Conservation (phyloP, 1,140 invertebrate genomes). For the Dysdera silvatica region DNA sequence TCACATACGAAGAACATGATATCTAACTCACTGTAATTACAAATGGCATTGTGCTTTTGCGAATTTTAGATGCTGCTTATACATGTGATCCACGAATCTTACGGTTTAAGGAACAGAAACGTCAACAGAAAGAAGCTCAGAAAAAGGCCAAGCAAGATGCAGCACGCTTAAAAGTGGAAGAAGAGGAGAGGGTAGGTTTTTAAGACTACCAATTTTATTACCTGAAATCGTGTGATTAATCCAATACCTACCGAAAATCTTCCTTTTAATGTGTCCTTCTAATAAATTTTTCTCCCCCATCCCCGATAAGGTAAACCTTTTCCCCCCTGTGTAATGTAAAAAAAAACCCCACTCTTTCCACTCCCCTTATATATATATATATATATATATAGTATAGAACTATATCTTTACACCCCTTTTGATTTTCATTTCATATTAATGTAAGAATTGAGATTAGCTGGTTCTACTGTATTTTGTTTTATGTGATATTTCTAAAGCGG, state of each 20-base stretch:
- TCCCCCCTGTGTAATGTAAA: too few relatives aligned
- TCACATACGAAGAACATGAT: not conserved
- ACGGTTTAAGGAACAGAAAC: constrained; percentile 88
- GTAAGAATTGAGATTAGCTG: constrained; percentile 53
- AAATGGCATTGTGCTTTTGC: not conserved
- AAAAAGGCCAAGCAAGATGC: constrained; percentile 87
- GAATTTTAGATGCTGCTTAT: constrained; percentile 73
- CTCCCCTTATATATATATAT: too few relatives aligned
- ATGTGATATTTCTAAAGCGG: constrained; percentile 4
- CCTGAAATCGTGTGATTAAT: not conserved
- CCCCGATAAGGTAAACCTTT: too few relatives aligned
- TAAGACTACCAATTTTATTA: not conserved
- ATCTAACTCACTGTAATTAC: not conserved
- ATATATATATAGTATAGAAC: too few relatives aligned
- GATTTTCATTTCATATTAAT: too few relatives aligned
- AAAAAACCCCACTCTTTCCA: too few relatives aligned
- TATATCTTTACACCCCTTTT: too few relatives aligned
- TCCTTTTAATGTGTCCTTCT: not conserved
- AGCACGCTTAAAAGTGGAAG: constrained; percentile 66
- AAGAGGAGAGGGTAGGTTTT: constrained; percentile 59
- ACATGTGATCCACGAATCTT: constrained; percentile 83
- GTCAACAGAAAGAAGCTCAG: constrained; percentile 75
- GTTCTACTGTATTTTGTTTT: constrained; percentile 37
- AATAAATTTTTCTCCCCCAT: too few relatives aligned
- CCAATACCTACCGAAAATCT: not conserved